Base-by-base conservation (phyloP, 2,888 invertebrate genomes). In the Oscheius sp. region DNA sequence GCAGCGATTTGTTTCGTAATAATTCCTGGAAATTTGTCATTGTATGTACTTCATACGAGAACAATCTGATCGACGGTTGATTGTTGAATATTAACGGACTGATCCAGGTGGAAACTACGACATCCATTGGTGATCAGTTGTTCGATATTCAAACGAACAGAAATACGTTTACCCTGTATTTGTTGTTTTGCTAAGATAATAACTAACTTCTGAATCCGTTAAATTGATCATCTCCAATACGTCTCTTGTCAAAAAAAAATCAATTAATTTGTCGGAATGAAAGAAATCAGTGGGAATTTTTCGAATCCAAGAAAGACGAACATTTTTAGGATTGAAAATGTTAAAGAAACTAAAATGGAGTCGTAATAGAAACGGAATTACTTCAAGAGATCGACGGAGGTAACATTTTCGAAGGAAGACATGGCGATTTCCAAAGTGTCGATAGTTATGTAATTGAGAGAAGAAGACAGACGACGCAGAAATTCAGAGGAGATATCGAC, bases 231-330 rank as follows among this genome's bases (percentile, higher is more conserved):
- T 8, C 17, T 54, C 54, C 17, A 54, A n/a, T 32, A 12, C 12
- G n/a, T 54, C 33, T 33, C 33, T 30, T n/a, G n/a, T 20, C 20
- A 17, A 4, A 1, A 54, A 17, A 20, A 32, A 54, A n/a, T 20
- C 22, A 5, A 54, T n/a, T 22, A 54, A 4, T 33, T 33, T 36
- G 1, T 54, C 9, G 32, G 2, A 5, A n/a, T 54, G 4, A 20
- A 54, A 54, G 33, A 54, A 54, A 6, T 33, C 33, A 9, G 30
- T 4, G 12, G 54, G 20, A 1, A 54, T 12, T 2, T 32, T 6
- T 32, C 54, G 6, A 6, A 54, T 54, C 54, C 54, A 54, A 14
- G 33, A 32, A 3, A 54, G n/a, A 30, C 54, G 54, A 9, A 54
- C 32, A 17, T 54, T 54, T 33, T 32, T 33, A 3, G 54, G 54